Evolutionary conservation across 2,888 invertebrate genomes (phyloP).

Genomic region (Acleris emargana): DNA sequence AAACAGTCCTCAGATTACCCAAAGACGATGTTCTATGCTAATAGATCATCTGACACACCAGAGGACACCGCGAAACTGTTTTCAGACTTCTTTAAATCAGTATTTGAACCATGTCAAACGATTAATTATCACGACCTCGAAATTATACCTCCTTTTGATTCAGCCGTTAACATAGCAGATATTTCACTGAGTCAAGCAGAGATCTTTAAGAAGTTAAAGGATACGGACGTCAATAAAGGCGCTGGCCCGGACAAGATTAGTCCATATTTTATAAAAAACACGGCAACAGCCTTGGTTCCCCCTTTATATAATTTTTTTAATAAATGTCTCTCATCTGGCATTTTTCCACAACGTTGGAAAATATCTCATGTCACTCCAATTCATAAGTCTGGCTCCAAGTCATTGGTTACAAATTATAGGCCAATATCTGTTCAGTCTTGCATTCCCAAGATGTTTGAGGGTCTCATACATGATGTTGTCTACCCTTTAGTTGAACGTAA

Average conservation of each 20-base stretch:
- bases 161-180: not conserved
- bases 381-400: not conserved
- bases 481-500: too few relatives aligned
- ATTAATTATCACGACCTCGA: not conserved
- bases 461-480: too few relatives aligned
- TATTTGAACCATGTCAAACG: not conserved
- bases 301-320: not conserved
- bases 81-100: not conserved
- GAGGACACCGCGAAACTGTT: not conserved
- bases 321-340: not conserved
- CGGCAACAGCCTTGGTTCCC: not conserved
- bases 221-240: not conserved
- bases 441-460: slow-evolving; percentile 6
- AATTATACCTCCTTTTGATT: not conserved
- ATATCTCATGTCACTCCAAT: slow-evolving; percentile 1
- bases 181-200: not conserved
- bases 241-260: not conserved
- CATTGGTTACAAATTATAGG: not conserved
- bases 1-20: not conserved
- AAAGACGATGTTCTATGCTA: not conserved
- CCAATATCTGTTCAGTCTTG: slow-evolving; percentile 6
- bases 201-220: not conserved
- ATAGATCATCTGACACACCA: not conserved
- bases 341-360: not conserved
- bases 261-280: not conserved